These are phyloP conservation scores for Coelinius sp. DNA, from an alignment of 2,888 invertebrate genomes.

Conservation along the genomic window DNA sequence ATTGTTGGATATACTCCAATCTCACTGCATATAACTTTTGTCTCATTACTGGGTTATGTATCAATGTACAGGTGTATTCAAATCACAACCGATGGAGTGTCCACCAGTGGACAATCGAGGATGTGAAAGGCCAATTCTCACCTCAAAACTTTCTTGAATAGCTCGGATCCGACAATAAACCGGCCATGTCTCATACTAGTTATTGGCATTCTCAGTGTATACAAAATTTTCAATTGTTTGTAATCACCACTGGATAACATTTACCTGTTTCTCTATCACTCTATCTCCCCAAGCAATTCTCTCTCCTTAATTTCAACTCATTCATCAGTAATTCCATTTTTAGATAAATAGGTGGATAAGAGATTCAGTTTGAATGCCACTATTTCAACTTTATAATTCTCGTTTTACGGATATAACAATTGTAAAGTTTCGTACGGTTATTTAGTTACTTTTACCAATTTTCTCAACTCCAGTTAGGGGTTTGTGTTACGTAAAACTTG, in stretches of 20 bases:
- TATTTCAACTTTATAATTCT: background rate
- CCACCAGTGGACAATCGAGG: background rate
- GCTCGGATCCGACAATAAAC: slow-evolving; percentile 53
- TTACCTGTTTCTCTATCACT: slow-evolving; percentile 36
- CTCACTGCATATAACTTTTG: background rate
- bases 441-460: background rate
- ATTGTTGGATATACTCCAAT: background rate
- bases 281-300: background rate
- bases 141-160: slow-evolving; percentile 57
- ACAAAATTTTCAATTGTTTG: slow-evolving; percentile 31
- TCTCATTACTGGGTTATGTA: background rate
- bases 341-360: background rate
- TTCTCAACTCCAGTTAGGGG: background rate
- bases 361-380: background rate
- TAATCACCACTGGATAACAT: slow-evolving; percentile 41
- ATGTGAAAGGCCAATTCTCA: slow-evolving; percentile 45
- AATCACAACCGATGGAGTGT: background rate
- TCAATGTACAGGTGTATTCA: background rate
- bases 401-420: background rate
- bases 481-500: background rate
- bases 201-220: slow-evolving; percentile 49
- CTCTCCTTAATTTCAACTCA: background rate
- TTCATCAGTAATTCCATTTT: background rate
- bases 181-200: slow-evolving; percentile 42
- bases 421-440: background rate